Evolutionary conservation across 2,888 invertebrate genomes (phyloP).

Genomic region (Spisula solida): DNA sequence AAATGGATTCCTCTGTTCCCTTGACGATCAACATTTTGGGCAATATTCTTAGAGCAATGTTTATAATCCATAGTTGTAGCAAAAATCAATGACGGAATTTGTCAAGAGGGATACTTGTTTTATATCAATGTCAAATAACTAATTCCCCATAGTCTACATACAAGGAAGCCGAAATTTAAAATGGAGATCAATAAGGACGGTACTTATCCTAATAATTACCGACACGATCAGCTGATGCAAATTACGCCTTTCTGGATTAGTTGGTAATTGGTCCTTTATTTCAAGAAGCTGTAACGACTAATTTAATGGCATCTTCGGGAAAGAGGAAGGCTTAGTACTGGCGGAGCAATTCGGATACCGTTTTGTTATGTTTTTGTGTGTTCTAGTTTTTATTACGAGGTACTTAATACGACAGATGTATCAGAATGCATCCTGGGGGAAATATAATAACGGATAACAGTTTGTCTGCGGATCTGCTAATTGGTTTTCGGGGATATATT

Average conservation of each 20-base stretch:
- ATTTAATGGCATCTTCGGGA: conserved; percentile 47
- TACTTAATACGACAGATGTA: conserved; percentile 30
- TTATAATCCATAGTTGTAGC: conserved; percentile 54
- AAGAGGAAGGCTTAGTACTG: conserved; percentile 16
- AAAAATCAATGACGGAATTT: conserved; percentile 67
- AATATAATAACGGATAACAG: conserved; percentile 34
- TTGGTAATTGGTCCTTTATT: conserved; percentile 62
- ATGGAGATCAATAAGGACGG: conserved; percentile 62
- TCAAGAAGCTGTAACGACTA: conserved; percentile 46
- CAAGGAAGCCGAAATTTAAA: conserved; percentile 41
- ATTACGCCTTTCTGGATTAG: conserved; percentile 65
- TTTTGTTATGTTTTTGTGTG: conserved; percentile 31
- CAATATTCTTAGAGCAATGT: conserved; percentile 53
- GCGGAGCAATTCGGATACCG: conserved; percentile 26
- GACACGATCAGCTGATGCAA: conserved; percentile 58
- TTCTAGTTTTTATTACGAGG: conserved; percentile 27
- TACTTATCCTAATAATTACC: conserved; percentile 68
- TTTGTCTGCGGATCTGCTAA: conserved; percentile 24
- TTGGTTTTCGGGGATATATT: conserved; percentile 18
- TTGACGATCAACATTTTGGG: conserved; percentile 48
- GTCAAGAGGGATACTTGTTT: conserved; percentile 63
- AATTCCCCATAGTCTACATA: conserved; percentile 57
- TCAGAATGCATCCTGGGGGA: conserved; percentile 33
- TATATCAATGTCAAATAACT: conserved; percentile 60
- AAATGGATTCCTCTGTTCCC: conserved; percentile 7